phyloP scores from a whole-genome alignment of 2,888 invertebrate species.

The Neuroscelio doddi region DNA sequence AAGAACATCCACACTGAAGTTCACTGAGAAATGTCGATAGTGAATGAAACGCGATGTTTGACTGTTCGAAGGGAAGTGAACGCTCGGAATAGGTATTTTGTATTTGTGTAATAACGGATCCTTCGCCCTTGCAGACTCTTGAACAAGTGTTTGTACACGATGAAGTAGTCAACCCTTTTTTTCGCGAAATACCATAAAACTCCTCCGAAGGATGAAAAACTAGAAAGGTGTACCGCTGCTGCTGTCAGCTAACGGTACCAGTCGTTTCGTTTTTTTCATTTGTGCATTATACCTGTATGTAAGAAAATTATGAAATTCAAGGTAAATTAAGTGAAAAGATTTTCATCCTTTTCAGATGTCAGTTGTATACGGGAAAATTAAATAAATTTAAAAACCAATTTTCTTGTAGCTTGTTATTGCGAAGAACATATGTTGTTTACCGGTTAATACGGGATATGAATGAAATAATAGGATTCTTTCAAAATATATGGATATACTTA shows the following conservation, averaged over 20 bases:
- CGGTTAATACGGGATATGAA: neutral
- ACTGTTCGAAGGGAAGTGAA: slow-evolving; percentile 56
- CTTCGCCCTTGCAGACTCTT: slow-evolving; percentile 44
- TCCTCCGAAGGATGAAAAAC: slow-evolving; percentile 46
- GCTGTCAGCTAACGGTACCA: slow-evolving; percentile 39
- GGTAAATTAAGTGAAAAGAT: neutral
- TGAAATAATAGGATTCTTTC: neutral
- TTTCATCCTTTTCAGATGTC: neutral
- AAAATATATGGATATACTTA: no score
- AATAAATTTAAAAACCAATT: no score
- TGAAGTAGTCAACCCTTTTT: slow-evolving; percentile 53
- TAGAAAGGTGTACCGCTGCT: slow-evolving; percentile 40
- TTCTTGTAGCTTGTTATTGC: no score
- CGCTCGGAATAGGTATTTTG: slow-evolving; percentile 57
- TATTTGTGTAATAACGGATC: slow-evolving; percentile 60
- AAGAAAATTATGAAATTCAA: slow-evolving; percentile 24
- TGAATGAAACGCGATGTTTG: slow-evolving; percentile 44
- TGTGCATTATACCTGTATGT: slow-evolving; percentile 10
- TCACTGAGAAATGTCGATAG: neutral
- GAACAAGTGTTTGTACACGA: slow-evolving; percentile 29
- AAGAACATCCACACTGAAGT: no score
- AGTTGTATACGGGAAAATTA: neutral
- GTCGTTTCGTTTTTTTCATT: slow-evolving; percentile 25
- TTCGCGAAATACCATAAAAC: slow-evolving; percentile 54
- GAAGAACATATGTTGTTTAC: no score